phyloP scores from a whole-genome alignment of 1,140 invertebrate species.

The Monomorium pharaonis region DNA sequence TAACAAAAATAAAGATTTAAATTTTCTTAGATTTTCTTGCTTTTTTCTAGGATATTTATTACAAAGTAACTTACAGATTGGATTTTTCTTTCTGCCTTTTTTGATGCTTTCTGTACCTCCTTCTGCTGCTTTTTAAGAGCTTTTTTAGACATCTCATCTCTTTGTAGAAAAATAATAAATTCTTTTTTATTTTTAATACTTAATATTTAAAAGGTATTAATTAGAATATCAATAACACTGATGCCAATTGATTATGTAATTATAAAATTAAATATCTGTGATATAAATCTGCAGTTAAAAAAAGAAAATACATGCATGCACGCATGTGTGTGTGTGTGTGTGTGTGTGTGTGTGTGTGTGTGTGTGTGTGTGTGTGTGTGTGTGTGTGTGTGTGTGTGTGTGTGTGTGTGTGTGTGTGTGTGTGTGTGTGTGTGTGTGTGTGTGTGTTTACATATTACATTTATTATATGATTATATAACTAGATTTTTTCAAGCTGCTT shows the following conservation, averaged over 20 bases:
- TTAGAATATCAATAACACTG: not conserved
- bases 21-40: not conserved
- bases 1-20: not conserved
- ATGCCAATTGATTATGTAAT: not conserved
- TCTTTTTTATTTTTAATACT: too few relatives aligned
- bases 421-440: too few relatives aligned
- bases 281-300: not conserved
- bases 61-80: constrained; percentile 76
- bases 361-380: too few relatives aligned
- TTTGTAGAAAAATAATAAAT: constrained; percentile 55
- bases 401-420: too few relatives aligned
- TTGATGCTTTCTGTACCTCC: constrained; percentile 88
- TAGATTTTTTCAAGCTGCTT: not conserved
- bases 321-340: too few relatives aligned
- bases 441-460: too few relatives aligned
- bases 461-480: too few relatives aligned
- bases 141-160: constrained; percentile 87
- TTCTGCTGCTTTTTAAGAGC: constrained; percentile 90
- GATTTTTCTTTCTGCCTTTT: constrained; percentile 86
- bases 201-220: too few relatives aligned
- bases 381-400: too few relatives aligned
- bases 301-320: too few relatives aligned
- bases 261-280: not conserved
- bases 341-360: too few relatives aligned
- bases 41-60: not conserved